Conservation (phyloP, 1,140 invertebrate genomes). For the Drosophila mayri region DNA sequence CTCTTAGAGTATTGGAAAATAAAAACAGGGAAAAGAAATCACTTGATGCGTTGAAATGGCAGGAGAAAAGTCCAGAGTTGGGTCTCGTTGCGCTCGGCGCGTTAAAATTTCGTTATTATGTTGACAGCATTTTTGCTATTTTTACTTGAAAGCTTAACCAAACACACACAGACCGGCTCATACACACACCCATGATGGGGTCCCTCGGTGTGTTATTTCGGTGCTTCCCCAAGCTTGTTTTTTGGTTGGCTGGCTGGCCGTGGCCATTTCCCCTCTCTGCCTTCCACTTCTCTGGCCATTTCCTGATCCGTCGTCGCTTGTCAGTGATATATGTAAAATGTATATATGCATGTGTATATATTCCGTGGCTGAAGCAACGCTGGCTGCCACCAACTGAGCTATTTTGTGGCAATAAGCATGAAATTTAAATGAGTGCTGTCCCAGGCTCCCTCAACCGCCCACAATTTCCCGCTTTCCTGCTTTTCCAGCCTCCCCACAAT, state of each 20-base stretch:
- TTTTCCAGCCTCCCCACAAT: slow-evolving; percentile 6
- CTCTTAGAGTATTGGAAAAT: neutral
- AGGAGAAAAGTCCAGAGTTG: slow-evolving; percentile 14
- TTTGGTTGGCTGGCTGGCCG: slow-evolving; percentile 76
- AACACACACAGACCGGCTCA: slow-evolving; percentile 39
- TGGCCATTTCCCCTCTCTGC: slow-evolving; percentile 16
- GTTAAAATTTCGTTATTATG: slow-evolving; percentile 84
- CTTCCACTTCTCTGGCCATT: slow-evolving; percentile 22
- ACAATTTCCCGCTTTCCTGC: slow-evolving; percentile 12
- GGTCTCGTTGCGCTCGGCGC: slow-evolving; percentile 64
- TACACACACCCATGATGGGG: slow-evolving; percentile 23
- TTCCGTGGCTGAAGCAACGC: slow-evolving; percentile 36
- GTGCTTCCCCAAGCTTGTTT: slow-evolving; percentile 81
- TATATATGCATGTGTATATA: slow-evolving; percentile 37
- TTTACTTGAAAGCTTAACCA: slow-evolving; percentile 82
- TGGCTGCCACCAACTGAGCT: slow-evolving; percentile 69
- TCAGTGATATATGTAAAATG: slow-evolving; percentile 71
- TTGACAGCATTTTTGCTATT: slow-evolving; percentile 83
- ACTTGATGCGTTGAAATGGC: slow-evolving; percentile 57
- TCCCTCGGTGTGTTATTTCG: slow-evolving; percentile 79
- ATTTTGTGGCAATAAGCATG: slow-evolving; percentile 83
- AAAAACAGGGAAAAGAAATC: slow-evolving; percentile 29
- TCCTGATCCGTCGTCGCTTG: slow-evolving; percentile 71
- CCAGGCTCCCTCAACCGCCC: slow-evolving; percentile 24
- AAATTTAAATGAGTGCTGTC: slow-evolving; percentile 78